These are phyloP conservation scores for Rhingia rostrata DNA, from an alignment of 2,888 invertebrate genomes.

Conservation along the genomic window DNA sequence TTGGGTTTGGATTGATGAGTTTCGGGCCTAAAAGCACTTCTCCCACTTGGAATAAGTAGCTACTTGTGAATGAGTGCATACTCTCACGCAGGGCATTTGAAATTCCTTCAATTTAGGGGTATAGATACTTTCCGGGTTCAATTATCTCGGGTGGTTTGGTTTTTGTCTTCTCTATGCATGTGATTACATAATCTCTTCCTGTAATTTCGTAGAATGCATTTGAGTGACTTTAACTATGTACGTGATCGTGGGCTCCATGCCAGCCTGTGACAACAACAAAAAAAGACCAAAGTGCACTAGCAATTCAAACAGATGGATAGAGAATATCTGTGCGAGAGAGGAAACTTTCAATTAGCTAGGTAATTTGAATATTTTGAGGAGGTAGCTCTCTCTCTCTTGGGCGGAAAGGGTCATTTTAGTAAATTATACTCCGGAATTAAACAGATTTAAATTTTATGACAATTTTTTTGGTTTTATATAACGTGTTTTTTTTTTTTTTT, in stretches of 20 bases:
- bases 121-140: slow-evolving; percentile 37
- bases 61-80: not conserved
- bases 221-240: not conserved
- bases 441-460: not conserved
- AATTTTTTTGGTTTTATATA: slow-evolving; percentile 2
- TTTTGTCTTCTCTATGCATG: slow-evolving; percentile 15
- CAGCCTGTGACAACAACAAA: not conserved
- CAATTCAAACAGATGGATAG: slow-evolving; percentile 9
- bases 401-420: slow-evolving; percentile 29
- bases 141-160: slow-evolving; percentile 12
- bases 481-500: slow-evolving; percentile 75
- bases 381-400: not conserved
- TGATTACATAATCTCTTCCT: slow-evolving; percentile 41
- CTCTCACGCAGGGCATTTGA: slow-evolving; percentile 4
- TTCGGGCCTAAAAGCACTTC: not conserved
- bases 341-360: slow-evolving; percentile 28
- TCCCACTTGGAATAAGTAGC: not conserved
- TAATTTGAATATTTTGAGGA: slow-evolving; percentile 17
- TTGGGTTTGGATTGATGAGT: not conserved
- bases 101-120: slow-evolving; percentile 28
- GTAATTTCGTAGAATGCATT: slow-evolving; percentile 38
- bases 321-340: slow-evolving; percentile 1
- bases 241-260: slow-evolving; percentile 20
- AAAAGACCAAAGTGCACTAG: not conserved
- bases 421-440: slow-evolving; percentile 6